Percentiles rank a stretch among this genome's conserved stretches.
phyloP scores from a whole-genome alignment of 2,888 invertebrate genomes.

The Sipha maydis region DNA sequence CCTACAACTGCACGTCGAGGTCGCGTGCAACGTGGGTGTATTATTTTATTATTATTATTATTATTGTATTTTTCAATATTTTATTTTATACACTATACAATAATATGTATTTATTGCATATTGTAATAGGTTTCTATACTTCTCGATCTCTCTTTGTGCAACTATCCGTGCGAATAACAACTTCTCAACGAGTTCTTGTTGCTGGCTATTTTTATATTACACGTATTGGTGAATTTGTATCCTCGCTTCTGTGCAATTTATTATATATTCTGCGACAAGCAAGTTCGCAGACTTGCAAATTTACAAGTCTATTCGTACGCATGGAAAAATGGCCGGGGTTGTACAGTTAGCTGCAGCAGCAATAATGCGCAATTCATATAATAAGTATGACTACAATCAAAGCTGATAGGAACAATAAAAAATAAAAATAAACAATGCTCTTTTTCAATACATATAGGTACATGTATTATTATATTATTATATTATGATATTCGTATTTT shows the following conservation, averaged over 20 bases:
- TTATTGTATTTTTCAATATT: neutral
- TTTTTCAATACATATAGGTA: neutral
- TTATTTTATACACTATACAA: neutral
- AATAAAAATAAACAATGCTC: neutral
- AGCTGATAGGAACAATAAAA: neutral
- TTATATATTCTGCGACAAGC: too few species aligned
- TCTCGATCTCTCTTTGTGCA: too few species aligned
- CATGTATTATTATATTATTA: neutral
- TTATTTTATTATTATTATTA: neutral
- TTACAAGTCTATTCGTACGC: too few species aligned
- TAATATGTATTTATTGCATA: too few species aligned
- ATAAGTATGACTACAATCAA: neutral
- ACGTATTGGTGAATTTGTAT: too few species aligned
- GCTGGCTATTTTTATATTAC: too few species aligned
- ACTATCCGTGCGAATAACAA: too few species aligned
- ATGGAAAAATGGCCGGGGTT: too few species aligned
- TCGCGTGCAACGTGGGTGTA: conserved; percentile 21
- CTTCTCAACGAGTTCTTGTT: too few species aligned
- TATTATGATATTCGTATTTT: conserved; percentile 15
- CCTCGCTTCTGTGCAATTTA: too few species aligned
- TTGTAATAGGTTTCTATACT: too few species aligned
- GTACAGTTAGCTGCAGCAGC: neutral
- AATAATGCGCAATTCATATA: neutral
- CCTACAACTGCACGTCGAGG: neutral
- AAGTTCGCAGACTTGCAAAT: too few species aligned